Base-by-base conservation (phyloP, 2,888 invertebrate genomes). In the Dione juno region DNA sequence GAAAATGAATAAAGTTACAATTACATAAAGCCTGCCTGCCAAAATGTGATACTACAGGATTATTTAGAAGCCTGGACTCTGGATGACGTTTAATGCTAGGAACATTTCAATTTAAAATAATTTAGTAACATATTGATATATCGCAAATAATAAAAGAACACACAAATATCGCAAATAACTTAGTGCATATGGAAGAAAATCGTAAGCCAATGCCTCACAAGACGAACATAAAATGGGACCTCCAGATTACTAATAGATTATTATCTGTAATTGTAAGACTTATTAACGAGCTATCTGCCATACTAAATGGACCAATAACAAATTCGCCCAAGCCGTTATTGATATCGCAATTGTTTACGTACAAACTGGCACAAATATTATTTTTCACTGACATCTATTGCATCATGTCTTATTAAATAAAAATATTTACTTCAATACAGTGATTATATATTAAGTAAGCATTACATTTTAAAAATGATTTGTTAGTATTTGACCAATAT, bases 241-340 rank as follows among this genome's bases (percentile, higher is more conserved):
- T 64, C 50, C 52, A 63, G 19, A 28, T 28, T 28, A 28, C 28
- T 8, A 43, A 16, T 58, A 37, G 50, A 13, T 40, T 11, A 45
- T 67, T 43, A 43, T 58, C 41, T 43, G 1, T 53, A 54, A 45
- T 14, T 63, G 10, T 48, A 74, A 64, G 76, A 79, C 78, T 78
- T 82, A 77, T 77, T 81, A 82, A 82, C n/a, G n/a, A n/a, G n/a
- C 77, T 78, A 54, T 75, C 74, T 80, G 78, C 77, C 80, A 77
- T 75, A 75, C 74, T 80, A 88, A 80, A 79, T 86, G 71, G 87
- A 84, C 82, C 86, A 88, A 84, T 85, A 84, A 78, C 85, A 78
- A 73, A 67, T 66, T 61, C 48, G 45, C 13, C 48, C 61, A 21
- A 50, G 48, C 16, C 41, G 14, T 50, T 40, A 50, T 48, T 58